These are phyloP conservation scores for Lytechinus variegatus DNA, from an alignment of 35 echinoderm and acorn worm genomes.

Conservation along the genomic window DNA sequence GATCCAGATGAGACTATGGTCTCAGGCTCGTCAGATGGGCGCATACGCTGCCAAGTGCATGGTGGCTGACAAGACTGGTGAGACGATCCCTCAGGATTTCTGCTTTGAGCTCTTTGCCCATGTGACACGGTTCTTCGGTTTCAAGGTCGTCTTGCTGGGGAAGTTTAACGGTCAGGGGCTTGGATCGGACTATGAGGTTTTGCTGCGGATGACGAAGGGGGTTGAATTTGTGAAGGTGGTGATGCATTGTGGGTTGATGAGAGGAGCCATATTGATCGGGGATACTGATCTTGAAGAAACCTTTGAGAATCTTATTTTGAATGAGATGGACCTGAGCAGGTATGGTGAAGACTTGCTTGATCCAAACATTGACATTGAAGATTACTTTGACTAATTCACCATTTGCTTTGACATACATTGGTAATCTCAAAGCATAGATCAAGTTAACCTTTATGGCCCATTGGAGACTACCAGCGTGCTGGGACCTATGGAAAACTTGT, in stretches of 20 bases:
- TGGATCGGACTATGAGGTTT: conserved; percentile 72
- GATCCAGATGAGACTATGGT: conserved; percentile 97
- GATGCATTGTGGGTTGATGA: conserved; percentile 80
- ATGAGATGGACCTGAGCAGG: conserved; percentile 78
- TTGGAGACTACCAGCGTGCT: no score
- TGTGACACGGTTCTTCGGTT: conserved; percentile 91
- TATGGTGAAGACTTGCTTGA: conserved; percentile 93
- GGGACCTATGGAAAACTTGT: no score
- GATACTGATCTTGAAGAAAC: conserved; percentile 98
- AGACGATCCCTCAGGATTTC: conserved; percentile 82
- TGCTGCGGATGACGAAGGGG: conserved; percentile 85
- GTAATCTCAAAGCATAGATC: no score
- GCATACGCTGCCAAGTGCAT: conserved; percentile 93
- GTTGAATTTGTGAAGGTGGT: conserved; percentile 88
- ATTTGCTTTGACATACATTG: not conserved
- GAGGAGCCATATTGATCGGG: conserved; percentile 93
- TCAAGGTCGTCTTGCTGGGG: conserved; percentile 89
- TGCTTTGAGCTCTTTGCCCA: conserved; percentile 96
- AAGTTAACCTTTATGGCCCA: no score
- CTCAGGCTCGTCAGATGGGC: conserved; percentile 95
- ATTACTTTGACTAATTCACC: conserved; percentile 93
- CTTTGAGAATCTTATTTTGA: conserved; percentile 98
- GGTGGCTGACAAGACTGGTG: conserved; percentile 52
- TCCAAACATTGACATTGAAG: conserved; percentile 96
- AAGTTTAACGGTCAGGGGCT: conserved; percentile 90